These are phyloP conservation scores for Xyrichtys novacula DNA, from an alignment of 2,797 vertebrate species.

Conservation along the genomic window DNA sequence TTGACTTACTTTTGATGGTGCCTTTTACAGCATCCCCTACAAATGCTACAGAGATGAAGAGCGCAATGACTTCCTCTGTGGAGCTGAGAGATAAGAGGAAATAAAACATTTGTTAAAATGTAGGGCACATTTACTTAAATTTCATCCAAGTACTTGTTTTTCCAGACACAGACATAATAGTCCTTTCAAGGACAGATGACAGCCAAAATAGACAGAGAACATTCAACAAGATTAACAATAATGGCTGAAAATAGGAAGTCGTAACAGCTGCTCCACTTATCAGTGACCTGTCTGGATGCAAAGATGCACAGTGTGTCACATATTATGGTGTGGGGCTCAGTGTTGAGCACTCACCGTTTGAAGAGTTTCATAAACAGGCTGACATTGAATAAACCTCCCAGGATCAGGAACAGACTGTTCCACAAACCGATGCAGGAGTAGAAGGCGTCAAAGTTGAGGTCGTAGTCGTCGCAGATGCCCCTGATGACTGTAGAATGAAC, in stretches of 20 bases:
- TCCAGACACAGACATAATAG: conserved; percentile 58
- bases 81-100: conserved; percentile 84
- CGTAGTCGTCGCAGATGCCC: conserved; percentile 93
- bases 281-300: conserved; percentile 18
- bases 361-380: conserved; percentile 96
- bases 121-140: conserved; percentile 21
- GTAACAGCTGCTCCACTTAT: conserved; percentile 49
- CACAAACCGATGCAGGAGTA: conserved; percentile 95
- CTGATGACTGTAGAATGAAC: conserved; percentile 86
- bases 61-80: conserved; percentile 94
- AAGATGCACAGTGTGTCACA: background rate
- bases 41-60: conserved; percentile 97
- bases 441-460: conserved; percentile 92
- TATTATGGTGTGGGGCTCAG: background rate
- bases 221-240: conserved; percentile 50
- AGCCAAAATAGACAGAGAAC: conserved; percentile 15
- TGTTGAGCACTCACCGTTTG: conserved; percentile 87
- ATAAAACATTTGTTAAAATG: conserved; percentile 7
- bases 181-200: conserved; percentile 38
- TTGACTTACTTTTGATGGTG: conserved; percentile 92
- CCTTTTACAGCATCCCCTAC: conserved; percentile 94
- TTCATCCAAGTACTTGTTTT: conserved; percentile 38
- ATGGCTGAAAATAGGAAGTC: conserved; percentile 42
- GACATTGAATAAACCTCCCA: conserved; percentile 93
- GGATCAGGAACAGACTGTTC: conserved; percentile 94